A percentile compares a stretch with the other conserved stretches of the same genome.
Conservation (phyloP, 1,140 invertebrate genomes). For the Muscidifurax raptorellus region DNA sequence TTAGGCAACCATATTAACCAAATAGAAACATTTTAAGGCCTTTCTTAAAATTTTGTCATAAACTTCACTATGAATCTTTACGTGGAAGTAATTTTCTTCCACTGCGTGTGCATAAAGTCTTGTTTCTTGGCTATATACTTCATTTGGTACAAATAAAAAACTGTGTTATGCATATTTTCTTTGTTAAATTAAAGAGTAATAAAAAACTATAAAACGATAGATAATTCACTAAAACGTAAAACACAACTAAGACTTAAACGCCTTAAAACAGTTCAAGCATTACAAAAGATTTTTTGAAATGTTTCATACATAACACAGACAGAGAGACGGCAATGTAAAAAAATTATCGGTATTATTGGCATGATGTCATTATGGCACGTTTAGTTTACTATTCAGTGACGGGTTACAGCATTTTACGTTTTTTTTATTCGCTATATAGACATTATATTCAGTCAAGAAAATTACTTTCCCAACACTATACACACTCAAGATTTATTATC, state of each 20-base stretch:
- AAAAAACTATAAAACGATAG: constrained; percentile 35
- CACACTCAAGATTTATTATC: constrained; percentile 55
- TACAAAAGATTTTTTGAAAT: constrained; percentile 35
- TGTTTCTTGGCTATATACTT: constrained; percentile 13
- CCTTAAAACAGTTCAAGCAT: constrained; percentile 30
- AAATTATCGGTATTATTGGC: constrained; percentile 72
- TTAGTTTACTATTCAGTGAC: constrained; percentile 69
- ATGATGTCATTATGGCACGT: constrained; percentile 75
- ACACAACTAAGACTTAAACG: constrained; percentile 39
- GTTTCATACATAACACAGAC: constrained; percentile 35
- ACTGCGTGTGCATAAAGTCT: constrained; percentile 13
- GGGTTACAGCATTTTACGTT: constrained; percentile 64
- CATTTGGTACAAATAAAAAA: constrained; percentile 14
- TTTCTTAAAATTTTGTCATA: constrained; percentile 32
- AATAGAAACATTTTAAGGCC: constrained; percentile 16
- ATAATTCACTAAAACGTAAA: constrained; percentile 8
- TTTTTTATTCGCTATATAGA: constrained; percentile 64
- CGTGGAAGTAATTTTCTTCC: constrained; percentile 11
- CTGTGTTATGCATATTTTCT: constrained; percentile 5
- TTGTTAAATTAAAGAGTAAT: constrained; percentile 11
- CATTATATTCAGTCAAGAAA: constrained; percentile 64
- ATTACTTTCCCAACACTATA: constrained; percentile 59
- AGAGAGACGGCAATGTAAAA: constrained; percentile 60
- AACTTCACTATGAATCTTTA: not conserved
- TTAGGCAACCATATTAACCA: not conserved